Evolutionary conservation across 2,888 invertebrate genomes (phyloP), one percentile per base, ranked within the genome.

Genomic region (Agriotes lineatus): DNA sequence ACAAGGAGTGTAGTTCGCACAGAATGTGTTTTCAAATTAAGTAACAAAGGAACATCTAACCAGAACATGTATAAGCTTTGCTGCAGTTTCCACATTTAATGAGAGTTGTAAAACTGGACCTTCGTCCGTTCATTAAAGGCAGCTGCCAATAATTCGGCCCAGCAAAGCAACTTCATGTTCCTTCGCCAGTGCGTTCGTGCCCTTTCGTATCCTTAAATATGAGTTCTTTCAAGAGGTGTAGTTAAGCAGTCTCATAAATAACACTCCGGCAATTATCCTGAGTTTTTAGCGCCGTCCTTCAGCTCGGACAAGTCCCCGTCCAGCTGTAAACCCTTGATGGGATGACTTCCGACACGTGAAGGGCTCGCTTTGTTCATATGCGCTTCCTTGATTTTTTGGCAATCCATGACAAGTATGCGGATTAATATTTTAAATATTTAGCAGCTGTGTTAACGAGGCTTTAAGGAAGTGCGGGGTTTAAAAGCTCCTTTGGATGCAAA

Each of bases 211-310:
- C 7, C 25, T 25, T 33, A 52, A 52, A 52, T 52, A 52, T 52
- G 33, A 52, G 12, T 30, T 33, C 30, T 33, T 52, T 52, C 30
- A 33, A 52, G 33, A 35, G 18, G 14, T 33, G 52, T 52, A 52
- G 52, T 52, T 52, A 18, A 18, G 52, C 14, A 52, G 52, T 1
- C 52, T 18, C 52, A 33, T 52, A 52, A 52, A 52, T 52, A 52
- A 48, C 25, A 48, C 22, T 52, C 52, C 33, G 18, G 52, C 18
- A 52, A 52, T 52, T 52, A 52, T 18, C 52, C 33, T 9, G 33
- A 30, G 33, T 19, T 33, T n/a, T n/a, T 48, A 52, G n/a, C 30
- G 14, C 52, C 33, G 52, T 9, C 22, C 52, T 52, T 25, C 9
- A 14, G 33, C 33, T n/a, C n/a, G 33, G 52, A 35, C 35, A 52